Percentiles rank a stretch among this genome's conserved stretches.
Evolutionary conservation across 2,888 invertebrate genomes (phyloP).

Genomic region (Acleris cristana): DNA sequence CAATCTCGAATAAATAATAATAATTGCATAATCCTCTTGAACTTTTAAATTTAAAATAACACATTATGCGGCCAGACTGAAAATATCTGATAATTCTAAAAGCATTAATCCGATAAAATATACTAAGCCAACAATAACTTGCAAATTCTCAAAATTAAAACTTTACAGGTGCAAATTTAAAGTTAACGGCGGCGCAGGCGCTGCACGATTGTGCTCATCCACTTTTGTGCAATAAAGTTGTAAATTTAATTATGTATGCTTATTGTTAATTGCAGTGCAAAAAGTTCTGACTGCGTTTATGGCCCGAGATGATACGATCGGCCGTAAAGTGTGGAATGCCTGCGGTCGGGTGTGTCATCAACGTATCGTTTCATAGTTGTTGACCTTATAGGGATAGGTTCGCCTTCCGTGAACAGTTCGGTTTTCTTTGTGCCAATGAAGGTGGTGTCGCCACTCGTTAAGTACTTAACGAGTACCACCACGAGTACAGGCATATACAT

Average conservation of each 20-base stretch:
- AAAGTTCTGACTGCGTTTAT: constrained; percentile 45
- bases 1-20: neutral
- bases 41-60: neutral
- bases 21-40: neutral
- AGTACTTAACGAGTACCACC: too few relatives aligned
- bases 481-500: too few relatives aligned
- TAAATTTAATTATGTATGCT: constrained; percentile 49
- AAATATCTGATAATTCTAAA: constrained; percentile 15
- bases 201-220: constrained; percentile 43
- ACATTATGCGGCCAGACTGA: neutral
- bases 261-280: constrained; percentile 48
- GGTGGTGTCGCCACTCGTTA: too few relatives aligned
- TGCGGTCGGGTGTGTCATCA: constrained; percentile 40
- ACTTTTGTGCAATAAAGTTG: constrained; percentile 48
- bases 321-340: constrained; percentile 48
- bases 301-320: constrained; percentile 57
- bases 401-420: neutral
- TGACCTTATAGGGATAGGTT: constrained; percentile 1
- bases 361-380: constrained; percentile 5
- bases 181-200: constrained; percentile 29
- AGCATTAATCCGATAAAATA: constrained; percentile 18
- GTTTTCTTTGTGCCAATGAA: too few relatives aligned
- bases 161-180: constrained; percentile 43
- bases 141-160: constrained; percentile 44
- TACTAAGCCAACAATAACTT: constrained; percentile 40